A percentile compares a stretch with the other conserved stretches of the same genome.
These are phyloP conservation scores for Takifugu ocellatus DNA, from an alignment of 2,797 vertebrate genomes.

Conservation along the genomic window DNA sequence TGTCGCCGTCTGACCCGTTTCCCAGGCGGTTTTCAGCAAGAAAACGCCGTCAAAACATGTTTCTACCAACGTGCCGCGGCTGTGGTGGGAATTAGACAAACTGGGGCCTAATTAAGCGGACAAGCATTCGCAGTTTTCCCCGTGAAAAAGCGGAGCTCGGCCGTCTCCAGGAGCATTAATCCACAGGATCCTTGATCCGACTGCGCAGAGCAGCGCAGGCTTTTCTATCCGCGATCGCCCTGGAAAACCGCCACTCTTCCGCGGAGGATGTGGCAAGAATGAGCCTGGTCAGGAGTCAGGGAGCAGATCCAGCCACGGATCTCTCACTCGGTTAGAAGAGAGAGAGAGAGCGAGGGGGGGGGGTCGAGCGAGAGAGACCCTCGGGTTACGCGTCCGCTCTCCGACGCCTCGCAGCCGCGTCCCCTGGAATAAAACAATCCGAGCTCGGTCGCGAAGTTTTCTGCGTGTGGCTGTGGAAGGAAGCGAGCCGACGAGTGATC, in stretches of 20 bases:
- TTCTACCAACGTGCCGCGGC: neutral
- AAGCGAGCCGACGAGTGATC: constrained; percentile 62
- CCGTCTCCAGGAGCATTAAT: constrained; percentile 74
- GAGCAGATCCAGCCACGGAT: constrained; percentile 57
- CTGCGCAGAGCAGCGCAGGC: constrained; percentile 43
- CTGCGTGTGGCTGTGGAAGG: constrained; percentile 40
- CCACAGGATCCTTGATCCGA: constrained; percentile 78
- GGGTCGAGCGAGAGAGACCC: constrained; percentile 28
- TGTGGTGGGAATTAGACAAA: constrained; percentile 1
- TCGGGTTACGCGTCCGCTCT: constrained; percentile 46
- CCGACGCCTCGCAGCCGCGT: constrained; percentile 36
- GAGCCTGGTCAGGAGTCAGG: constrained; percentile 39
- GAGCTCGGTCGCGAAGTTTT: constrained; percentile 54
- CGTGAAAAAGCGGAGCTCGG: constrained; percentile 51
- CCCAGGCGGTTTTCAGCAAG: constrained; percentile 26
- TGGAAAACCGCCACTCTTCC: constrained; percentile 38
- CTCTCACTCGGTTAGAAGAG: constrained; percentile 23
- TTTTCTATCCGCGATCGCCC: constrained; percentile 41
- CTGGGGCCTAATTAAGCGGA: constrained; percentile 39
- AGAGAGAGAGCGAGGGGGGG: neutral
- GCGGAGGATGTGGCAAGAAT: constrained; percentile 38
- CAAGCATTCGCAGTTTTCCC: constrained; percentile 49
- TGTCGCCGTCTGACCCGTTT: constrained; percentile 29
- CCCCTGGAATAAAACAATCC: constrained; percentile 55
- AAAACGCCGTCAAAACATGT: constrained; percentile 34